Base-by-base conservation (phyloP, 1,140 invertebrate genomes). In the Sinonovacula constricta region DNA sequence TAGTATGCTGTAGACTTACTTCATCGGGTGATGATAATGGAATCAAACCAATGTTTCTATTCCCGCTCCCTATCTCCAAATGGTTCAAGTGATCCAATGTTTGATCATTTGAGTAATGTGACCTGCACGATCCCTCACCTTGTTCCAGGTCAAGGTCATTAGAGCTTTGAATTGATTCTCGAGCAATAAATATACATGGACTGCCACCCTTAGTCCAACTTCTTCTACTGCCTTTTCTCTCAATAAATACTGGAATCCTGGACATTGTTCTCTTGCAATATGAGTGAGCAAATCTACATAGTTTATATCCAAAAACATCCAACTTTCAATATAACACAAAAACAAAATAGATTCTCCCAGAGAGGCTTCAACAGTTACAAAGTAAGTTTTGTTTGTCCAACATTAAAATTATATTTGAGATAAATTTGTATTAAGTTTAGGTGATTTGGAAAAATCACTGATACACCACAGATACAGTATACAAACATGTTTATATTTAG, bases 161-260 rank as follows among this genome's bases (percentile, higher is more conserved):
- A 3, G 33, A 56, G n/a, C 33, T 76, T 34, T 67, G 53, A n/a
- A 59, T 36, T 33, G 72, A 76, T 1, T 76, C 62, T 49, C 72
- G 67, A 57, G 72, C 72, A 57, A 76, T 76, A 34, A 76, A 76
- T 36, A 76, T 67, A 59, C 72, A 76, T 12, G 49, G 31, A 28
- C 67, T 53, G 34, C 10, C 33, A 33, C 51, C 1, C 2, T 28
- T 56, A 28, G 53, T 67, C 72, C 72, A 76, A 30, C 49, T 63
- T 65, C 67, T 76, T 5, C 72, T 18, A n/a, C n/a, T n/a, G 22
- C 59, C 53, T 57, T 24, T 56, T 31, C 72, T 53, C 49, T 76
- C 72, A 67, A 76, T 76, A 49, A 76, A 76, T 14, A 76, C 72
- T 28, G 72, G 72, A 26, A 76, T 76, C 53, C 72, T 66, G 3